Evolutionary conservation across 2,113 vertebrate genomes (phyloP), one percentile per base, ranked within the genome.

Genomic region (Equus quagga): DNA sequence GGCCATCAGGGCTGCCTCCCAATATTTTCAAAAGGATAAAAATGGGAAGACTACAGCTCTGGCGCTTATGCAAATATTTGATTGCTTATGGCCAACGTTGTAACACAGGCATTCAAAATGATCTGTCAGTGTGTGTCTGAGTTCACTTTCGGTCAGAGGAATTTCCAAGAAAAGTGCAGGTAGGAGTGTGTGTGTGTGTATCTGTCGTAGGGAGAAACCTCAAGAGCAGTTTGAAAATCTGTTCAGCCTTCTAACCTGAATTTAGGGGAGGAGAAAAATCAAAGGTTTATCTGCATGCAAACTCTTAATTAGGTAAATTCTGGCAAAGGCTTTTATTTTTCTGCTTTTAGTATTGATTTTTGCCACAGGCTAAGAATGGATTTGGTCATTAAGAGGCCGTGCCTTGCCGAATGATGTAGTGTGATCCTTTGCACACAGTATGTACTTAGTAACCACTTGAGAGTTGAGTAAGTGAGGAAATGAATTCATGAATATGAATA

Each of bases 21-120:
- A 81, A 44, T 49, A 81, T 72, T 96, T 82, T 60, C 8, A 54
- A 82, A 92, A 95, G 23, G 8, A 90, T 89, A 84, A 86, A 93
- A 92, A 67, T 80, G 46, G 18, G 44, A 94, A 84, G 11, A 72
- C 33, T 64, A 18, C 12, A 82, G 8, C 31, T 56, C 4, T 87
- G 33, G 11, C 2, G 21, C 33, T 78, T 80, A 65, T 36, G 21
- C 24, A 96, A 92, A 88, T n/a, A 26, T 46, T 44, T 92, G 19
- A 72, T 58, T 72, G 28, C 24, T 88, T 58, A 76, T 15, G 12
- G 15, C 8, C 33, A 33, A 8, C 8, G 7, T 82, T 75, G 69
- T 31, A 67, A 56, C 67, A 19, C 11, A 78, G 13, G 18, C 11
- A n/a, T 46, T 84, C 46, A 64, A 89, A 67, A 64, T 56, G 19